Evolutionary conservation across 2,113 vertebrate species (phyloP).

Genomic region (Menura novaehollandiae): DNA sequence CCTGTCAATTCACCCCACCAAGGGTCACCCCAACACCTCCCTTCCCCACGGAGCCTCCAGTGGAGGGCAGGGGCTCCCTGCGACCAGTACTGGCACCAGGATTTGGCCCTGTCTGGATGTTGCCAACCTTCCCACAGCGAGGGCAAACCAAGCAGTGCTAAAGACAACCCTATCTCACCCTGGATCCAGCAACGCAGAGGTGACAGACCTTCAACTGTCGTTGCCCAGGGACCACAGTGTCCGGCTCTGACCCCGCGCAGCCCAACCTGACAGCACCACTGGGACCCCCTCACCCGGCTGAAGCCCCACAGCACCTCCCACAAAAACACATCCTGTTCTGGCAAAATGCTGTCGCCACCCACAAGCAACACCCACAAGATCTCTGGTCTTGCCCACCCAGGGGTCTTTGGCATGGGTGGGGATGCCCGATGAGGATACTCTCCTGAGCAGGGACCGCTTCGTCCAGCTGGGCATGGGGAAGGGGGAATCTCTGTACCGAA

Average conservation of each 20-base stretch:
- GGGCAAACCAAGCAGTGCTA: not conserved
- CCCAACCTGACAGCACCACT: not conserved
- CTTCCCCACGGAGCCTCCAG: not conserved
- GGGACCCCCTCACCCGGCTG: rapidly evolving
- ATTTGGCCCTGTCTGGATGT: not conserved
- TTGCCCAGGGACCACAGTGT: not conserved
- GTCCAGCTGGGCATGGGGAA: rapidly evolving
- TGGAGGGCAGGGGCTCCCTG: not conserved
- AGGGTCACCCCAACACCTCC: not conserved
- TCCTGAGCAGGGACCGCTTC: not conserved
- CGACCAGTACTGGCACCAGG: rapidly evolving
- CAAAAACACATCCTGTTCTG: rapidly evolving
- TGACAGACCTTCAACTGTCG: not conserved
- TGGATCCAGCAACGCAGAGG: rapidly evolving
- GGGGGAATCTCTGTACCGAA: not conserved
- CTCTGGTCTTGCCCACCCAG: rapidly evolving
- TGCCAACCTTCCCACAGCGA: rapidly evolving
- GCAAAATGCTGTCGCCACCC: rapidly evolving
- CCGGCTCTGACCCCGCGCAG: rapidly evolving
- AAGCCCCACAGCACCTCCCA: rapidly evolving
- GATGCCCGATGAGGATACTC: not conserved
- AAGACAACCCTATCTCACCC: not conserved
- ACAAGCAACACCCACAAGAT: rapidly evolving
- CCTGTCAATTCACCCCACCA: too few species aligned
- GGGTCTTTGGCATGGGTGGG: not conserved